Evolutionary conservation across 2,888 invertebrate species (phyloP), one percentile per base, ranked within the genome.

Genomic region (Hypsopygia costalis): DNA sequence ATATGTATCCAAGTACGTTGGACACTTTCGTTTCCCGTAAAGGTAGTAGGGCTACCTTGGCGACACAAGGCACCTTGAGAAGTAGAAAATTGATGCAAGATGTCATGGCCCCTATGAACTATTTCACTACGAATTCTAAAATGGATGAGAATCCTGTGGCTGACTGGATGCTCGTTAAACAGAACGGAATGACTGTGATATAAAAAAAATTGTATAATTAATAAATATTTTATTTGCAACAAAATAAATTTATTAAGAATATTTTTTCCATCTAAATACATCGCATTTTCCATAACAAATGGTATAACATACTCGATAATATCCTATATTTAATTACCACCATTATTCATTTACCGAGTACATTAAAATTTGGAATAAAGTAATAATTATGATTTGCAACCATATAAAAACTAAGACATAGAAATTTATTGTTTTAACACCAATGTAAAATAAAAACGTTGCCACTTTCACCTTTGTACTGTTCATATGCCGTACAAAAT

Each of bases 151-250:
- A 49, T 6, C 34, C 44, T 1, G 31, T 43, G 2, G 25, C 54
- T 0, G 55, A 64, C 7, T 65, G 60, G 58, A 32, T 31, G 3
- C 11, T 53, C 0, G 45, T 56, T 0, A 55, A 62, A 32, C 20
- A 43, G 4, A 46, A 46, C 25, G 52, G 53, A 20, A 20, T 36
- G 9, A 20, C n/a, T 9, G 2, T 43, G 3, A 44, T 38, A 46
- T 48, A 38, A 44, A 40, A 40, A 43, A 44, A 36, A 32, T 12
- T 25, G 50, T 59, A 56, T 61, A 69, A 67, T 56, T 42, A 54
- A 56, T 63, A 60, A 65, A 66, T 56, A 42, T 49, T 66, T 62
- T 69, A 68, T 62, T 69, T 48, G 52, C 53, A 69, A 66, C 62
- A 52, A 57, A 46, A 51, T 53, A 52, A 47, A 43, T 36, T 12